A percentile compares a stretch with the other conserved stretches of the same genome.
Conservation (phyloP, 2,888 invertebrate species). For the Tillus elongatus region DNA sequence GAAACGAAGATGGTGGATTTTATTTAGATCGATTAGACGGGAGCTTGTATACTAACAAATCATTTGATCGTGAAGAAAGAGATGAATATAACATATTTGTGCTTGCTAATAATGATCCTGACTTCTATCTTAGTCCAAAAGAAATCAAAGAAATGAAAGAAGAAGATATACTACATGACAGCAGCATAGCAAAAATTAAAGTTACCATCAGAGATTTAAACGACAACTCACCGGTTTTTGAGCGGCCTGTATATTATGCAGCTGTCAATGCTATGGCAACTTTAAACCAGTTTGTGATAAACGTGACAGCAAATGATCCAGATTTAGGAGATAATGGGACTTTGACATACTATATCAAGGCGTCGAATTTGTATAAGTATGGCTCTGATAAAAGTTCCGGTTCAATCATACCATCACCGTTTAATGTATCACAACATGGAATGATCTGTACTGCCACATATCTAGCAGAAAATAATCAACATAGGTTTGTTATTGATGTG, state of each 20-base stretch:
- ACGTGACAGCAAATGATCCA: conserved; percentile 71
- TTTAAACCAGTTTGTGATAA: conserved; percentile 63
- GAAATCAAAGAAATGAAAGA: conserved; percentile 43
- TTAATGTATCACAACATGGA: conserved; percentile 66
- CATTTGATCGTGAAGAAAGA: conserved; percentile 73
- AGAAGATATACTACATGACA: conserved; percentile 44
- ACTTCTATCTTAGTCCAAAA: conserved; percentile 52
- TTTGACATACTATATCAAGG: conserved; percentile 69
- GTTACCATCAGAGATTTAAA: conserved; percentile 72
- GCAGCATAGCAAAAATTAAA: conserved; percentile 61
- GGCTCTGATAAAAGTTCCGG: conserved; percentile 69
- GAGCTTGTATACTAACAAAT: conserved; percentile 65
- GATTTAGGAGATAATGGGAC: conserved; percentile 79
- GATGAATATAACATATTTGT: conserved; percentile 67
- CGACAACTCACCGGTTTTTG: conserved; percentile 65
- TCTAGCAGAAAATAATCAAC: conserved; percentile 83
- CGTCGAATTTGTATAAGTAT: conserved; percentile 72
- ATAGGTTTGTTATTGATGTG: conserved; percentile 74
- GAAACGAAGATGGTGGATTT: conserved; percentile 69
- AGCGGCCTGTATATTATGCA: conserved; percentile 35
- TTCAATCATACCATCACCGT: conserved; percentile 82
- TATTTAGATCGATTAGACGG: conserved; percentile 73
- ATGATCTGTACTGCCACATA: conserved; percentile 66
- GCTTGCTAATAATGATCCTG: conserved; percentile 75
- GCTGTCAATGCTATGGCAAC: conserved; percentile 71